These are phyloP conservation scores for Dasypogon diadema DNA, from an alignment of 2,888 invertebrate species.

Conservation along the genomic window DNA sequence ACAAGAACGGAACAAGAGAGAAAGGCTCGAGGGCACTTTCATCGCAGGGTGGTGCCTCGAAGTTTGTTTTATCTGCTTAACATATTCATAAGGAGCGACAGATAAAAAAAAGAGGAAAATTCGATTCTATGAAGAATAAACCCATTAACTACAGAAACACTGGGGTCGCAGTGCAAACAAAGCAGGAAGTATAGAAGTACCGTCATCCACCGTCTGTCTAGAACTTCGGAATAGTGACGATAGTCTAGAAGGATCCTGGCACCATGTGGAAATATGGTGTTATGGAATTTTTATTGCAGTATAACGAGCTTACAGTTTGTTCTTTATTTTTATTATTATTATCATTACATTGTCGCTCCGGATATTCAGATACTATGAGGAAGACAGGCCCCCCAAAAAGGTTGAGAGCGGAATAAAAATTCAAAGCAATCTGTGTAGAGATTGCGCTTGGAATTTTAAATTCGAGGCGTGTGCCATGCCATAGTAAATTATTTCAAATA, in stretches of 20 bases:
- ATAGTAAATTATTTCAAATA: slow-evolving; percentile 10
- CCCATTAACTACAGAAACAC: slow-evolving; percentile 50
- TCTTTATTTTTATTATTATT: slow-evolving; percentile 45
- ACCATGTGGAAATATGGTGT: slow-evolving; percentile 44
- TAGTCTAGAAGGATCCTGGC: slow-evolving; percentile 4
- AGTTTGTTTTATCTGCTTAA: slow-evolving; percentile 51
- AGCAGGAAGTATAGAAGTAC: not conserved
- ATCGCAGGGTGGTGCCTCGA: not conserved
- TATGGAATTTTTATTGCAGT: slow-evolving; percentile 51
- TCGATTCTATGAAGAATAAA: slow-evolving; percentile 51
- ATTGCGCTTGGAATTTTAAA: not conserved
- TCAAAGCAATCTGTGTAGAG: not conserved
- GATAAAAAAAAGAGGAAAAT: slow-evolving; percentile 46
- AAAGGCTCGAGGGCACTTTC: not conserved
- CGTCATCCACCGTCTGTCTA: too few species aligned
- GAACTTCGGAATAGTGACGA: not conserved
- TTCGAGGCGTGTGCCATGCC: not conserved
- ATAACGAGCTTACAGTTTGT: slow-evolving; percentile 48
- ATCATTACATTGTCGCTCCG: slow-evolving; percentile 18
- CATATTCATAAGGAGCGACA: slow-evolving; percentile 51
- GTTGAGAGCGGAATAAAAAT: not conserved
- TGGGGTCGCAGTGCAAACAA: not conserved
- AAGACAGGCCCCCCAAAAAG: not conserved
- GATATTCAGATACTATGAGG: not conserved
- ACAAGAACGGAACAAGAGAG: not conserved